Evolutionary conservation across 1,140 invertebrate genomes (phyloP).

Genomic region (Microvelia longipes): DNA sequence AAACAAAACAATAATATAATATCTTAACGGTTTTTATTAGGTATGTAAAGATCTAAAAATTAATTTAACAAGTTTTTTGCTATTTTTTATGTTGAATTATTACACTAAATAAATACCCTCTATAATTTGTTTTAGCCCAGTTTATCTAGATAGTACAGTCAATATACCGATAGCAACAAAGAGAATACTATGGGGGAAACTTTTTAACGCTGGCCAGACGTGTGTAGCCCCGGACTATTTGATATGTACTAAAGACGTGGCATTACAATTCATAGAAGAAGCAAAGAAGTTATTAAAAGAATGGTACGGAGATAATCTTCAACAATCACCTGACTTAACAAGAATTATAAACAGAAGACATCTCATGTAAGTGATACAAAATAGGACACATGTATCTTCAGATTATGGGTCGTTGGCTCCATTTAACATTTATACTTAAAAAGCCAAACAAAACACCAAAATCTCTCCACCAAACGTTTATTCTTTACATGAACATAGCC

Average conservation of each 20-base stretch:
- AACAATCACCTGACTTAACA: conserved; percentile 64
- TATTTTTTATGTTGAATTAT: too few species aligned
- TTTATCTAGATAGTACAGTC: conserved; percentile 65
- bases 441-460: too few species aligned
- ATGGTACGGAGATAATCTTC: conserved; percentile 71
- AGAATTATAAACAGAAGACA: conserved; percentile 74
- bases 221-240: conserved; percentile 97
- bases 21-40: too few species aligned
- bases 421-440: too few species aligned
- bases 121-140: conserved; percentile 54
- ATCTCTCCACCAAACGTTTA: too few species aligned
- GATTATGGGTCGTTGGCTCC: too few species aligned
- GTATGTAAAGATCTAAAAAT: too few species aligned
- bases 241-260: conserved; percentile 61
- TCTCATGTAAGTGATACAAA: conserved; percentile 50
- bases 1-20: too few species aligned
- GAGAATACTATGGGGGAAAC: conserved; percentile 92
- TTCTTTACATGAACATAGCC: too few species aligned
- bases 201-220: conserved; percentile 85
- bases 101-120: too few species aligned
- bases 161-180: conserved; percentile 55
- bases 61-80: too few species aligned
- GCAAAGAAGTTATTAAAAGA: conserved; percentile 52
- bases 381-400: too few species aligned
- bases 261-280: conserved; percentile 49